Conservation (phyloP, 2,797 vertebrate genomes). For the Urocyon cinereoargenteus region DNA sequence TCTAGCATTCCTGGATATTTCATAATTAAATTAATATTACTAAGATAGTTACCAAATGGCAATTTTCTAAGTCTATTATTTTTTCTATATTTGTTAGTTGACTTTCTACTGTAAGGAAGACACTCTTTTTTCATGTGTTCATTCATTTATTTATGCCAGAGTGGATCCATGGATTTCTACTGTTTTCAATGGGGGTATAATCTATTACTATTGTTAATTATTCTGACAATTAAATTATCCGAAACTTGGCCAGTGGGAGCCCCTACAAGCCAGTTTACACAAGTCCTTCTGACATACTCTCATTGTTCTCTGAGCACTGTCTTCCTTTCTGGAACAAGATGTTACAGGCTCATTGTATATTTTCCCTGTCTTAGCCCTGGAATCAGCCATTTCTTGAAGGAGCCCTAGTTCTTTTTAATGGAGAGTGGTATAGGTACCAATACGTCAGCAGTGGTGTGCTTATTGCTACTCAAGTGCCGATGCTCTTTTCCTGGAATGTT, state of each 20-base stretch:
- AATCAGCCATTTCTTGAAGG: not conserved
- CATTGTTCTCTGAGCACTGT: not conserved
- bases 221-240: not conserved
- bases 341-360: not conserved
- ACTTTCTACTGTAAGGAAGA: not conserved
- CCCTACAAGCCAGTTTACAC: not conserved
- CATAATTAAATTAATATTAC: not conserved
- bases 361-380: not conserved
- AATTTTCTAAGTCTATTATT: not conserved
- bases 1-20: not conserved
- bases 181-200: not conserved
- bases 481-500: not conserved
- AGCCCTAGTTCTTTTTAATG: not conserved
- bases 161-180: not conserved
- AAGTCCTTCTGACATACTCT: not conserved
- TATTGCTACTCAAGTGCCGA: not conserved
- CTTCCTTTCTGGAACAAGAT: not conserved
- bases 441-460: not conserved
- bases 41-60: conserved; percentile 4
- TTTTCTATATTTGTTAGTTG: not conserved
- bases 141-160: not conserved
- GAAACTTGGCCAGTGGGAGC: not conserved
- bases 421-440: not conserved
- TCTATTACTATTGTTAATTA: not conserved
- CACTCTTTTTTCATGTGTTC: not conserved